These are phyloP conservation scores for Bembecia ichneumoniformis DNA, from an alignment of 2,888 invertebrate genomes.

Conservation along the genomic window DNA sequence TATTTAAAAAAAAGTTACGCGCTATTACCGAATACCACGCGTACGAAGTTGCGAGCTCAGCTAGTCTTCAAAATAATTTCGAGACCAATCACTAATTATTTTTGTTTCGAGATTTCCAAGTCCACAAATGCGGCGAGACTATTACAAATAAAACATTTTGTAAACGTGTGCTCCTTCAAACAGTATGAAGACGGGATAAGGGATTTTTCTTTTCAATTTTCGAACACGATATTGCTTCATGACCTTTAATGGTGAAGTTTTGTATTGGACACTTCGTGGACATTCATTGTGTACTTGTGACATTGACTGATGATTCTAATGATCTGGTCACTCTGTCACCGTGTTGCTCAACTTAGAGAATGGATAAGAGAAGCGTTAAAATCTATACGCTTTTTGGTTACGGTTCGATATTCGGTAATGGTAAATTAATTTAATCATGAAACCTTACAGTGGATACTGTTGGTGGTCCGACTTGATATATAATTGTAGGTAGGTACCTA, in stretches of 20 bases:
- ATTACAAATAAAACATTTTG: too few species aligned
- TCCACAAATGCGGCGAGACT: too few species aligned
- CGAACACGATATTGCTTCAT: slow-evolving; percentile 3
- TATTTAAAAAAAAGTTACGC: too few species aligned
- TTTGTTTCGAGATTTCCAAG: too few species aligned
- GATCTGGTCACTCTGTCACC: slow-evolving; percentile 17
- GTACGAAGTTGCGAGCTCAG: too few species aligned
- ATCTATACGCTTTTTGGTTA: slow-evolving; percentile 27
- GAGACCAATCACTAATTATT: too few species aligned
- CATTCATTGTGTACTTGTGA: slow-evolving; percentile 26
- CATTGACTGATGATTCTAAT: slow-evolving; percentile 31
- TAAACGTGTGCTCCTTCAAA: too few species aligned
- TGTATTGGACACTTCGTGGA: slow-evolving; percentile 10
- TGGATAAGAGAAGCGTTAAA: slow-evolving; percentile 16
- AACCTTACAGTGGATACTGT: slow-evolving; percentile 15
- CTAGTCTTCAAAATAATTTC: too few species aligned
- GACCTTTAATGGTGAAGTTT: slow-evolving; percentile 3
- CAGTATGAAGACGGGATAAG: not conserved
- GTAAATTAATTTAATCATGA: slow-evolving; percentile 18
- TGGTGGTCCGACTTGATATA: slow-evolving; percentile 21
- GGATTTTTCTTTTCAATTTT: not conserved
- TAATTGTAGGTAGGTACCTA: too few species aligned
- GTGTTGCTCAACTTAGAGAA: slow-evolving; percentile 1
- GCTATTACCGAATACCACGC: too few species aligned
- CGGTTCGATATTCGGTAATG: slow-evolving; percentile 25